These are phyloP conservation scores for Brachionus manjavacas DNA, from an alignment of 1,140 invertebrate genomes.

Conservation along the genomic window DNA sequence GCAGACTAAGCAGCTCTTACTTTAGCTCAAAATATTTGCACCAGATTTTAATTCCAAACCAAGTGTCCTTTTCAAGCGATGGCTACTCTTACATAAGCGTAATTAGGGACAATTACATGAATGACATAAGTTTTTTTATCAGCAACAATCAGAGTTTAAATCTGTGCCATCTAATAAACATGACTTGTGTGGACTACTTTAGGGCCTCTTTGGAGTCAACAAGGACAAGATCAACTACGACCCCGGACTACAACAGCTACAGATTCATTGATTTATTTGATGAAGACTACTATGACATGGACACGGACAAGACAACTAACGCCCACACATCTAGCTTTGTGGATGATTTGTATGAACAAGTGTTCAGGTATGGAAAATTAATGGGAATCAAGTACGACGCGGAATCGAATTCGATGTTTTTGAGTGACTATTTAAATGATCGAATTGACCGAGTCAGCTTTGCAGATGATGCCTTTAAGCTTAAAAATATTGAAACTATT, in stretches of 20 bases:
- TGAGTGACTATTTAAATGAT: slow-evolving; percentile 37
- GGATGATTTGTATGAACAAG: neutral
- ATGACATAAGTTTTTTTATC: slow-evolving; percentile 33
- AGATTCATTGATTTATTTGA: neutral
- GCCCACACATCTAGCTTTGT: neutral
- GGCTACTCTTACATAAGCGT: slow-evolving; percentile 21
- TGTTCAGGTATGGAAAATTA: slow-evolving; percentile 18
- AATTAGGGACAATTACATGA: slow-evolving; percentile 1
- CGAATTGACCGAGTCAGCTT: slow-evolving; percentile 14
- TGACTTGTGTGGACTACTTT: slow-evolving; percentile 40
- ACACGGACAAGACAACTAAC: neutral
- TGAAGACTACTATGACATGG: neutral
- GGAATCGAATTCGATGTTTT: neutral
- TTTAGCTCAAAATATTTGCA: slow-evolving; percentile 1
- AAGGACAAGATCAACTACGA: neutral
- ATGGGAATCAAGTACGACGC: slow-evolving; percentile 21
- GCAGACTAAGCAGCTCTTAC: neutral
- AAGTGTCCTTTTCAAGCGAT: neutral
- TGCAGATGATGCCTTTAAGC: neutral
- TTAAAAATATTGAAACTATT: slow-evolving; percentile 17
- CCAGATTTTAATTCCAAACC: slow-evolving; percentile 3
- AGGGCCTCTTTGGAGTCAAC: neutral
- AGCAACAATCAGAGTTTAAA: slow-evolving; percentile 31
- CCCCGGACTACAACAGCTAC: neutral
- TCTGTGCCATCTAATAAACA: slow-evolving; percentile 18